phyloP scores from a whole-genome alignment of 2,888 invertebrate species.

The Drosophila anceps region DNA sequence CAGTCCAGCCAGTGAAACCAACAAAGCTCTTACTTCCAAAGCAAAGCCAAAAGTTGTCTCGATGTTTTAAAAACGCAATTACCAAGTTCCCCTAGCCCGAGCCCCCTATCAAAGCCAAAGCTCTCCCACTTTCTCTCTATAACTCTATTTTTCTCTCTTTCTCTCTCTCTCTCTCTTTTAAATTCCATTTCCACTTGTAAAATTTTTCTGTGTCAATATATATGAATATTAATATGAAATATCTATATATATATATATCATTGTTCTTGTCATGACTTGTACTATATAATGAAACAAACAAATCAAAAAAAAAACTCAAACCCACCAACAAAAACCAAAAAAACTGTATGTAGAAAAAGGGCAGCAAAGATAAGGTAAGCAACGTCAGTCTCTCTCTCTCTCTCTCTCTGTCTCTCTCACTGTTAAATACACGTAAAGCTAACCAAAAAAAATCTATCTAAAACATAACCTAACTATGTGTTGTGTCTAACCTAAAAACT shows the following conservation, averaged over 20 bases:
- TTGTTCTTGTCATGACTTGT: slow-evolving; percentile 81
- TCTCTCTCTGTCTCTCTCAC: slow-evolving; percentile 55
- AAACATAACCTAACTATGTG: slow-evolving; percentile 50
- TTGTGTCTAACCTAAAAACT: slow-evolving; percentile 42
- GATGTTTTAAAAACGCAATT: slow-evolving; percentile 20
- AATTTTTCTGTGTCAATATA: slow-evolving; percentile 62
- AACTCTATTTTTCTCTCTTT: slow-evolving; percentile 33
- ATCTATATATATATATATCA: slow-evolving; percentile 69
- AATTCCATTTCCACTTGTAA: slow-evolving; percentile 32
- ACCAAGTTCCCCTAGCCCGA: slow-evolving; percentile 27
- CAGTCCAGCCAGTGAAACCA: slow-evolving; percentile 39
- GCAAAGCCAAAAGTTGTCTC: slow-evolving; percentile 44
- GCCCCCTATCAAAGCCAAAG: slow-evolving; percentile 15
- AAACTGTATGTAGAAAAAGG: slow-evolving; percentile 90
- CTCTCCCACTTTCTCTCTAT: slow-evolving; percentile 16
- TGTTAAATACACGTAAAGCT: slow-evolving; percentile 56
- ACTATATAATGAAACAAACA: slow-evolving; percentile 56
- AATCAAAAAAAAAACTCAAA: slow-evolving; percentile 62
- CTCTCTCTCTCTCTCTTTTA: slow-evolving; percentile 27
- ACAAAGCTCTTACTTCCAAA: slow-evolving; percentile 43
- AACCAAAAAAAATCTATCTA: slow-evolving; percentile 22
- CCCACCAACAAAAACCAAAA: slow-evolving; percentile 86
- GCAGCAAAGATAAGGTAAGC: slow-evolving; percentile 94
- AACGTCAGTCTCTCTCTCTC: slow-evolving; percentile 52
- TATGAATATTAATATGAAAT: slow-evolving; percentile 65